Conservation (phyloP, 2,888 invertebrate genomes). For the Drosophila phalerata region DNA sequence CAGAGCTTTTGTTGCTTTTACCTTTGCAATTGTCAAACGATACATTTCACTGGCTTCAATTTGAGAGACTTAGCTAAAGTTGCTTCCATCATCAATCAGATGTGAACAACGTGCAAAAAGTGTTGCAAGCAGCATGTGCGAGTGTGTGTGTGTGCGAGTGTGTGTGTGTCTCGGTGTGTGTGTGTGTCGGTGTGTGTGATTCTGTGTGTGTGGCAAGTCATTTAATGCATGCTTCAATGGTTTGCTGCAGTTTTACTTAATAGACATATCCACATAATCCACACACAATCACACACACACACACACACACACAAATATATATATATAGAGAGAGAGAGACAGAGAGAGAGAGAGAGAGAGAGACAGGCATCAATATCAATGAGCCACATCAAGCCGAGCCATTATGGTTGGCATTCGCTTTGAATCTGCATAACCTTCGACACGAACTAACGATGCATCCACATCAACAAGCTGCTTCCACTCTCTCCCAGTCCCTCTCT, state of each 20-base stretch:
- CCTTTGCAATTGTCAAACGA: conserved; percentile 1
- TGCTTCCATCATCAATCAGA: background rate
- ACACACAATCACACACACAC: conserved; percentile 3
- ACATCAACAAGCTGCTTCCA: conserved; percentile 17
- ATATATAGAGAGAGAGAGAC: background rate
- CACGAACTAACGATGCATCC: conserved; percentile 40
- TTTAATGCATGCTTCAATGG: conserved; percentile 11
- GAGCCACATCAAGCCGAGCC: conserved; percentile 37
- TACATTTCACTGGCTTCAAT: background rate
- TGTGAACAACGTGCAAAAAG: background rate
- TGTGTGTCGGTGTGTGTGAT: background rate
- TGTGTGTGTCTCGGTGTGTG: too few species aligned
- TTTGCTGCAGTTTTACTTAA: conserved; percentile 25
- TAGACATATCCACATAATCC: conserved; percentile 35
- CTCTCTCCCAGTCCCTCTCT: background rate
- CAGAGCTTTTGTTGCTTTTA: background rate
- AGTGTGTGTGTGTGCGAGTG: background rate
- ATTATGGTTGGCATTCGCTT: conserved; percentile 36
- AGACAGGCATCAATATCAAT: conserved; percentile 39
- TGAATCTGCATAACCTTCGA: conserved; percentile 45
- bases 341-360: background rate
- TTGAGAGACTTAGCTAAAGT: background rate
- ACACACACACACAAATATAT: background rate
- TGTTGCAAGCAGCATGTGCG: background rate
- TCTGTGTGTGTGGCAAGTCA: conserved; percentile 2